Evolutionary conservation across 2,113 vertebrate genomes (phyloP), one percentile per base, ranked within the genome.

Genomic region (Vimba vimba): DNA sequence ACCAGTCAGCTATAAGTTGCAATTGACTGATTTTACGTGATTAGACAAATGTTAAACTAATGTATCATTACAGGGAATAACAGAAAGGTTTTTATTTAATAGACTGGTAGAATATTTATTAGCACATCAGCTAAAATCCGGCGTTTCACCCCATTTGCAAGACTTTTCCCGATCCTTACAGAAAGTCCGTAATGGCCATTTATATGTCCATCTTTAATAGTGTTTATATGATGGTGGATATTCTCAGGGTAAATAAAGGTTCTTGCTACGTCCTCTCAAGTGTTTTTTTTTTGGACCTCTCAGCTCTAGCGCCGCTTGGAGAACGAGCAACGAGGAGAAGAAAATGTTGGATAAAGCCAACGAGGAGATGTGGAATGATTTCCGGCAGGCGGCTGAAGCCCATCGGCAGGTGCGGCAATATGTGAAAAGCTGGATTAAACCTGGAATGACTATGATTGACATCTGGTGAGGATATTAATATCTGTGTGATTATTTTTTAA

Each of bases 391-490:
- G 19, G 98, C 96, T 1, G 98, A 99, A 93, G 98, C 98, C 33
- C 98, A 99, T 91, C 95, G 98, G 88, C 98, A 99, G 94, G 98
- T 99, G 90, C 97, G 98, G 86, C 95, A 96, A 88, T 98, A 98
- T 0, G 96, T 99, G 84, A 96, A 93, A 94, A 97, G 96, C 94
- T 99, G 97, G 97, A 97, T 99, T 92, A 96, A 97, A 93, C 98
- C 98, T 39, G 98, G 98, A 87, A 96, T 98, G 97, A 95, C 96
- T 85, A 99, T 99, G 98, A 99, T 98, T 89, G 97, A 99, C 92
- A 99, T 99, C 92, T 99, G 98, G 98, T 99, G 93, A 97, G 84
- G 69, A 71, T 10, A 23, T 12, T 47, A 6, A 50, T 25, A 75
- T 75, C 23, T 75, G 13, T 74, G 39, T 74, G 23, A 12, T 43